Evolutionary conservation across 1,140 invertebrate genomes (phyloP).

Genomic region (Eueides isabella): DNA sequence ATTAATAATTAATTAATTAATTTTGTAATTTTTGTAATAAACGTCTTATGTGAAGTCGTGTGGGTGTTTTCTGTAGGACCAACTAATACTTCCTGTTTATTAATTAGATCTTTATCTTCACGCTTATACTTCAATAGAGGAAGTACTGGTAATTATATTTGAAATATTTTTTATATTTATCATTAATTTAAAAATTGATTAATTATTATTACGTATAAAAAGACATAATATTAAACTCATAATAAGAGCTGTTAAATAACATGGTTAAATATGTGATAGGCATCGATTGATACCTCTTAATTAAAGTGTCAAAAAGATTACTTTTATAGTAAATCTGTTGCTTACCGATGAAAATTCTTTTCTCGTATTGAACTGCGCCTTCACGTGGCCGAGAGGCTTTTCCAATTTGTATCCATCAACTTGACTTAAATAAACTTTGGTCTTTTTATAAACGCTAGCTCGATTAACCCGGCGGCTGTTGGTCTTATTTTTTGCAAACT

Average conservation of each 20-base stretch:
- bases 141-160: too few species aligned
- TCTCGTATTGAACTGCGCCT: slow-evolving; percentile 33
- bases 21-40: neutral
- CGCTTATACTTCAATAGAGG: too few species aligned
- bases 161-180: too few species aligned
- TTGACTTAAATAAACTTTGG: slow-evolving; percentile 38
- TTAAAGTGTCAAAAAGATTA: slow-evolving; percentile 51
- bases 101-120: too few species aligned
- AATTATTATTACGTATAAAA: too few species aligned
- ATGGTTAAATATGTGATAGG: neutral
- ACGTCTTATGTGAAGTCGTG: too few species aligned
- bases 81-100: too few species aligned
- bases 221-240: too few species aligned
- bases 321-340: slow-evolving; percentile 26
- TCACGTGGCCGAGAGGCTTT: slow-evolving; percentile 29
- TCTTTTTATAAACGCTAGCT: slow-evolving; percentile 32
- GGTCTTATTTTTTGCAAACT: slow-evolving; percentile 15
- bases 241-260: too few species aligned
- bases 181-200: too few species aligned
- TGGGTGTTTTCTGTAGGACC: too few species aligned
- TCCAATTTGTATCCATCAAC: slow-evolving; percentile 37
- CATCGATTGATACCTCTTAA: slow-evolving; percentile 28
- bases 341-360: slow-evolving; percentile 29
- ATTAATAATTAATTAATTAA: neutral
- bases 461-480: slow-evolving; percentile 28